A percentile compares a stretch with the other conserved stretches of the same genome.
phyloP scores from a whole-genome alignment of 2,888 invertebrate genomes.

The Argyra leucocephala region DNA sequence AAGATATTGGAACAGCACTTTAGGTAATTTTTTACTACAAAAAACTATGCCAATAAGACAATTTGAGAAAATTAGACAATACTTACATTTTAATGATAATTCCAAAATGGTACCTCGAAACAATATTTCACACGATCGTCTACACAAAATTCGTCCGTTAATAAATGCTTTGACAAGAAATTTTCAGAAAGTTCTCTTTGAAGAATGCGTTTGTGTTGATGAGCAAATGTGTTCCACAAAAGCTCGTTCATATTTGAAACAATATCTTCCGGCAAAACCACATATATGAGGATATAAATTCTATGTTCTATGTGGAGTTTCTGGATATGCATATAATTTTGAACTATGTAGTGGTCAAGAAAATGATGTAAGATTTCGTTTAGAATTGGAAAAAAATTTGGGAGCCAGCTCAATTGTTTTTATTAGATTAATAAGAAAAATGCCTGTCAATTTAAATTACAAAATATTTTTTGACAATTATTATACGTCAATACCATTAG shows the following conservation, averaged over 20 bases:
- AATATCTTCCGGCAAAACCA: slow-evolving; percentile 27
- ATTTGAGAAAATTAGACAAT: slow-evolving; percentile 20
- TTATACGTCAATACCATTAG: no score
- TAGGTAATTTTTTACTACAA: slow-evolving; percentile 3
- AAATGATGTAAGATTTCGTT: slow-evolving; percentile 17
- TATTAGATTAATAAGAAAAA: not conserved
- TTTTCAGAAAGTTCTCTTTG: slow-evolving; percentile 17
- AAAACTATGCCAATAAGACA: slow-evolving; percentile 16
- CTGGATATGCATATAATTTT: slow-evolving; percentile 25
- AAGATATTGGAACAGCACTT: slow-evolving; percentile 11
- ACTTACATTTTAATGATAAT: slow-evolving; percentile 20
- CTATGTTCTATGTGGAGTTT: slow-evolving; percentile 25
- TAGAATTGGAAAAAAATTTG: slow-evolving; percentile 22
- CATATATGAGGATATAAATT: slow-evolving; percentile 28
- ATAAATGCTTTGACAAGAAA: slow-evolving; percentile 13
- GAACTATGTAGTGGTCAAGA: slow-evolving; percentile 21
- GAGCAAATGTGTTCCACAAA: slow-evolving; percentile 16
- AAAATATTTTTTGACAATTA: no score
- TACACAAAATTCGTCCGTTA: slow-evolving; percentile 22
- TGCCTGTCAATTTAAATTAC: no score
- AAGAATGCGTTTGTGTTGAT: slow-evolving; percentile 23
- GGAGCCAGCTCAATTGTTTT: slow-evolving; percentile 14
- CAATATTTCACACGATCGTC: slow-evolving; percentile 20
- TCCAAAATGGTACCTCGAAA: slow-evolving; percentile 9
- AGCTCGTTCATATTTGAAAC: slow-evolving; percentile 22